Evolutionary conservation across 2,888 invertebrate genomes (phyloP).

Genomic region (Slavum lentiscoides): DNA sequence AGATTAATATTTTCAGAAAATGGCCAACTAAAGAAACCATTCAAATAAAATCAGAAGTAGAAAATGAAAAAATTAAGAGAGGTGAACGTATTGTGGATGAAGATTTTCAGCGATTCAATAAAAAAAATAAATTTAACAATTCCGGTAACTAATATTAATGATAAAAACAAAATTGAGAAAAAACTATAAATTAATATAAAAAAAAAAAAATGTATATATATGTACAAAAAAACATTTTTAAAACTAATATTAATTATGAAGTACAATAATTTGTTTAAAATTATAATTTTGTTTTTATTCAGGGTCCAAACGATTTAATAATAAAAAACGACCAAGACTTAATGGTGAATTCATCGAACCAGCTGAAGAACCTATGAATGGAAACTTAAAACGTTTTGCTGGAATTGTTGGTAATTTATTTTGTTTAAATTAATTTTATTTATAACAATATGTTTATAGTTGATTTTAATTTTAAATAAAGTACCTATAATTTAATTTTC

Average conservation of each 20-base stretch:
- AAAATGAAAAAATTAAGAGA: conserved; percentile 42
- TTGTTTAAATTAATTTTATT: neutral
- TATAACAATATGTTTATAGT: neutral
- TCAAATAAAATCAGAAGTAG: conserved; percentile 24
- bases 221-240: too few species aligned
- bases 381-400: conserved; percentile 46
- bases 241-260: neutral
- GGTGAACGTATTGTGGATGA: conserved; percentile 51
- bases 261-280: neutral
- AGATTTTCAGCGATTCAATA: conserved; percentile 45
- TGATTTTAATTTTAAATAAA: too few species aligned
- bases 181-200: too few species aligned
- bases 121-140: conserved; percentile 35
- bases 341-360: conserved; percentile 25
- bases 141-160: conserved; percentile 7
- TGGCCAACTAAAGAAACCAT: conserved; percentile 45
- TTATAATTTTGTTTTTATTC: neutral
- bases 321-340: conserved; percentile 25
- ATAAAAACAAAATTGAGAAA: too few species aligned
- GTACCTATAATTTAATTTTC: too few species aligned
- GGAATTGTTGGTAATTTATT: conserved; percentile 41
- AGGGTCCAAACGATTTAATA: conserved; percentile 35
- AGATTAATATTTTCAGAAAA: conserved; percentile 25
- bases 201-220: too few species aligned
- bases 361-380: conserved; percentile 48